Evolutionary conservation across 2,113 vertebrate genomes (phyloP), one percentile per base, ranked within the genome.

Genomic region (Spea bombifrons): DNA sequence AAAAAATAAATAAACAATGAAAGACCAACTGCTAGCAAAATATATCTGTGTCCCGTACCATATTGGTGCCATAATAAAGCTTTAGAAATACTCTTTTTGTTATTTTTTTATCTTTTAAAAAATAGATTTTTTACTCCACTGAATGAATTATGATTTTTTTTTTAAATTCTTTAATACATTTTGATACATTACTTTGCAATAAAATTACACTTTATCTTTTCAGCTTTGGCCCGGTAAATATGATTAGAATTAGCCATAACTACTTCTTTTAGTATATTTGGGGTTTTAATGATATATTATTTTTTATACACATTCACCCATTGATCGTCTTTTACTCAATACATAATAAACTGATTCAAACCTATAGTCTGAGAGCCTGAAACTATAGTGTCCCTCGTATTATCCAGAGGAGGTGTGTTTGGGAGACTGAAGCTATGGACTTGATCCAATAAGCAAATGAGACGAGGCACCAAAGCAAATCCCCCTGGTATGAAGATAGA

Each of bases 361-460:
- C 4, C 10, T 13, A 3, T 76, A 66, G 65, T 50, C 17, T 57
- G 44, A 76, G 44, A 76, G 65, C 44, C 75, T 76, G 30, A 30
- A 30, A 30, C 30, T 30, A 30, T 30, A 1, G 2, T 30, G 30
- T 30, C 30, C 30, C 1, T 30, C 30, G 30, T 30, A 30, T 69
- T 76, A 59, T 76, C 75, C 75, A 68, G 43, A 76, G 57, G 66
- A 76, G 75, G 75, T 68, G 65, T 76, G 75, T 68, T 68, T 76
- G 75, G 75, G 68, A 76, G 49, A 66, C 55, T 53, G 67, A 57
- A 52, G 68, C 65, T 44, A 45, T 76, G 75, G 75, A 76, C 48
- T n/a, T 16, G 65, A 69, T 76, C 75, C 75, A 76, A 68, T 45
- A 68, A 30, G 49, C 30, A 79, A 78, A 72, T 78, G 17, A 72